Evolutionary conservation across 2,113 vertebrate genomes (phyloP), one percentile per base, ranked within the genome.

Genomic region (Dicentrarchus labrax): DNA sequence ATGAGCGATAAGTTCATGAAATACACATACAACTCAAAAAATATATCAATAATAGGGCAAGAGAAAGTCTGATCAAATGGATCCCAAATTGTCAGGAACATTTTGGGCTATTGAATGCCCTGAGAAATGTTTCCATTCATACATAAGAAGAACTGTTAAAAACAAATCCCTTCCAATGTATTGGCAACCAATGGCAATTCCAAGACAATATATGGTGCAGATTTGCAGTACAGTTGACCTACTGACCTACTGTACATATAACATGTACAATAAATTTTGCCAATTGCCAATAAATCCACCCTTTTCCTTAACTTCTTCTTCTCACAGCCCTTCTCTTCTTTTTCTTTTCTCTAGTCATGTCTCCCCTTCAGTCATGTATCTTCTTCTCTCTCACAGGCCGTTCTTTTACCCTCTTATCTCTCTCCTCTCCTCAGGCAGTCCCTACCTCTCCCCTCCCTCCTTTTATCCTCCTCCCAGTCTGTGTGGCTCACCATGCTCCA

Each of bases 401-500:
- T 39, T 79, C 21, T 59, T 80, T 65, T 57, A 17, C 38, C 41
- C 5, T 74, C 38, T 56, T 74, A 50, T 77, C 45, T 72, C 67
- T 67, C 64, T 74, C 24, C 57, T 80, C 47, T 68, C 38, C 65
- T 75, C 48, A 12, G 57, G 39, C 74, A 54, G 59, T 72, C 75
- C 72, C 74, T 50, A 30, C 50, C 57, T 74, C 76, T 72, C 38
- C 45, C 57, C 16, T 67, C 72, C 72, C 54, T 74, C 75, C 66
- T 45, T 50, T 17, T 51, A 56, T 73, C 66, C 53, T 36, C 65
- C 53, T 50, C 69, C 19, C 57, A 74, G 59, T 80, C 71, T 68
- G 80, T 84, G 86, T 87, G 87, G 43, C 68, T 83, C 69, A 74
- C 77, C 36, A 65, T 83, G 85, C 90, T 88, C 91, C 77, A 82